Evolutionary conservation across 1,140 invertebrate genomes (phyloP), one percentile per base, ranked within the genome.

Genomic region (Diachasmimorpha longicaudata): DNA sequence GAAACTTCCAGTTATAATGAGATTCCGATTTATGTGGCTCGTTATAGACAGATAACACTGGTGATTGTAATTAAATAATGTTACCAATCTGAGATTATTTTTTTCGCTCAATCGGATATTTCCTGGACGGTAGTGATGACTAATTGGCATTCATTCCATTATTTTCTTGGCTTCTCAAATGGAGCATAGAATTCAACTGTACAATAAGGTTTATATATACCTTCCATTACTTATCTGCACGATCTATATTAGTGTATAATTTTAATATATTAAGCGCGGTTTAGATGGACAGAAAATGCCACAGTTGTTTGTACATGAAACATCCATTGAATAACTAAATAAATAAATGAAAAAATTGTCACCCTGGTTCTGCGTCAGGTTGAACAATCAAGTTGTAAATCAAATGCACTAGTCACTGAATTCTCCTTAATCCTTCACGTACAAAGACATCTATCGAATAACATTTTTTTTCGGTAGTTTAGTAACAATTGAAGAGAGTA

Each of bases 51-150:
- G 23, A 25, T 4, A 63, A 63, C 13, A 11, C 14, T 9, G 52
- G n/a, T 21, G 23, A 63, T 25, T 63, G 0, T 6, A 25, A 23
- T 23, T 5, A 23, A 63, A 1, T 63, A 10, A 63, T 63, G 9
- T 63, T 25, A 25, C 58, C 58, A 63, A 63, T 25, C 14, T 8
- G 4, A 63, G 14, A 36, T 0, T 31, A 39, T 14, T 68, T 39
- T 42, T 39, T 68, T 68, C 36, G 9, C 16, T 68, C 23, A 52
- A 16, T 75, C 37, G 10, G 36, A 52, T 16, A 63, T 70, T 55
- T 70, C 46, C 48, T 70, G 74, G 74, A 75, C 74, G 74, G 74
- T 52, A 52, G 46, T 55, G 46, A 37, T 70, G 19, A 58, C 67
- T 48, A 52, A 69, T 69, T 74, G 72, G 72, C 58, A 42, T 74